Percentiles rank a stretch among this genome's conserved stretches.
Conservation (phyloP, 2,113 vertebrate genomes). For the Bubo blakistoni region DNA sequence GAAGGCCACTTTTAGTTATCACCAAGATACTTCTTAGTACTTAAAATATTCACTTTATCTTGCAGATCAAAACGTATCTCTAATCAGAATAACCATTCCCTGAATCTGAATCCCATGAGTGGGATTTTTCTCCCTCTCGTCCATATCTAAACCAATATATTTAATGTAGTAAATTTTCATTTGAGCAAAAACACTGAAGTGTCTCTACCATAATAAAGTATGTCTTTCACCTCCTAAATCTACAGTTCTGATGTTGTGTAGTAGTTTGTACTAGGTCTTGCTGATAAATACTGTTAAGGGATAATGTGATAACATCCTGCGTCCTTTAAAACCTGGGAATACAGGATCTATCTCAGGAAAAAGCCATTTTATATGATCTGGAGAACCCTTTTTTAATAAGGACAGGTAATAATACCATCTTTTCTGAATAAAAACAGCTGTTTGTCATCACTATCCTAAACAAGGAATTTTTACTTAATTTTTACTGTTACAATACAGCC, state of each 20-base stretch:
- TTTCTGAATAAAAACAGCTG: background rate
- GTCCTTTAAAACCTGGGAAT: background rate
- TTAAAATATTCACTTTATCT: background rate
- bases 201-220: background rate
- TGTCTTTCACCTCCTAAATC: background rate
- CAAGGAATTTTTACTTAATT: background rate
- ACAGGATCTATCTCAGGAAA: background rate
- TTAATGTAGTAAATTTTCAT: background rate
- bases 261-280: background rate
- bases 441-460: background rate
- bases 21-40: background rate
- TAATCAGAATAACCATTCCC: background rate
- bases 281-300: background rate
- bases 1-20: background rate
- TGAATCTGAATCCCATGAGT: background rate
- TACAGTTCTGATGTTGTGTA: background rate
- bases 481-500: background rate
- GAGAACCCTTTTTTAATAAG: background rate
- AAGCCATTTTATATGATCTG: background rate
- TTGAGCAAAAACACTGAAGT: background rate
- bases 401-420: background rate
- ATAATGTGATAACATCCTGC: background rate
- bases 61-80: background rate
- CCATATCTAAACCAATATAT: background rate
- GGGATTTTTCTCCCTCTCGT: background rate